Evolutionary conservation across 2,888 invertebrate genomes (phyloP).

Genomic region (Phengaris arion): DNA sequence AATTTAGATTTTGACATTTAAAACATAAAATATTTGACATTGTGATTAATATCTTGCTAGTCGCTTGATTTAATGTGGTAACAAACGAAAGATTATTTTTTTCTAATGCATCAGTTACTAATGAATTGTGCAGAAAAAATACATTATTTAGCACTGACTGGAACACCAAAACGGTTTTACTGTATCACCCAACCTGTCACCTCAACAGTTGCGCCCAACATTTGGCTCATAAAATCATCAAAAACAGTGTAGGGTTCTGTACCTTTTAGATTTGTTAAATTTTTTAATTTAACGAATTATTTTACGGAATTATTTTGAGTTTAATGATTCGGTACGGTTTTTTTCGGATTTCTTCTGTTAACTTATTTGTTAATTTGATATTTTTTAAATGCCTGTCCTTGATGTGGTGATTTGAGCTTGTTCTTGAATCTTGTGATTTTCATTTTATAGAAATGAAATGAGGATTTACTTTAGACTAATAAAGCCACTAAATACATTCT

Average conservation of each 20-base stretch:
- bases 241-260: constrained; percentile 55
- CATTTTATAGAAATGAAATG: too few relatives aligned
- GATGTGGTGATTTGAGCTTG: too few relatives aligned
- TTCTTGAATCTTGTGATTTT: too few relatives aligned
- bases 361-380: too few relatives aligned
- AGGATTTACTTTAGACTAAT: too few relatives aligned
- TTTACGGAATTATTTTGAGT: not conserved
- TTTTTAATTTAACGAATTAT: not conserved
- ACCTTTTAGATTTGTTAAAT: not conserved
- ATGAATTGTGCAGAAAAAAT: constrained; percentile 43
- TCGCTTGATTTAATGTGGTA: not conserved
- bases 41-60: not conserved
- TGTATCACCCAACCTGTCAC: constrained; percentile 46
- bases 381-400: too few relatives aligned
- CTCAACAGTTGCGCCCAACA: constrained; percentile 36
- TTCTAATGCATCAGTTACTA: constrained; percentile 35
- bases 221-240: constrained; percentile 45
- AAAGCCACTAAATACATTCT: too few relatives aligned
- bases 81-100: constrained; percentile 24
- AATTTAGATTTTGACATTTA: too few relatives aligned
- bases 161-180: constrained; percentile 68
- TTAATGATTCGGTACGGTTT: not conserved
- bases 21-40: too few relatives aligned
- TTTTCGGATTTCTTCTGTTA: not conserved
- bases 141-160: constrained; percentile 61